phyloP scores from a whole-genome alignment of 2,113 vertebrate genomes.

The Takifugu bimaculatus region DNA sequence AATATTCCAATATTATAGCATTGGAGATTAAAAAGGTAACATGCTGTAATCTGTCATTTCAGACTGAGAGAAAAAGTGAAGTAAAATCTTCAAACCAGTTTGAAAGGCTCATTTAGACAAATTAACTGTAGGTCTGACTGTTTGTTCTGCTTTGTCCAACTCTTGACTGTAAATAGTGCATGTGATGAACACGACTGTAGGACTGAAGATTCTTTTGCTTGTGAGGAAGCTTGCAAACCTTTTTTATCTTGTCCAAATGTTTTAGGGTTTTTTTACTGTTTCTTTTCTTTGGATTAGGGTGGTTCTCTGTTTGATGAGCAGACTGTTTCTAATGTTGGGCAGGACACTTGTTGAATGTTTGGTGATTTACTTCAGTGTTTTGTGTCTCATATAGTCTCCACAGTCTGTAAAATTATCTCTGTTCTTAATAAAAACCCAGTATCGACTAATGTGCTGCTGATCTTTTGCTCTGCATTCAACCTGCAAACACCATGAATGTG shows the following conservation, averaged over 20 bases:
- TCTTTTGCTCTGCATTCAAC: too few relatives aligned
- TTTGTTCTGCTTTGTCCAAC: slow-evolving; percentile 29
- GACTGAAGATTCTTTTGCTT: slow-evolving; percentile 20
- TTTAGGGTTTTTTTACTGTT: slow-evolving; percentile 64
- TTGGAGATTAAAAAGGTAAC: too few relatives aligned
- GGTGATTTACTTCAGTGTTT: background rate
- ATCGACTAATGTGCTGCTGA: too few relatives aligned
- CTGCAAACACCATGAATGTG: too few relatives aligned
- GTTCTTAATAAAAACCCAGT: slow-evolving; percentile 13
- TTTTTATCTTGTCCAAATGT: slow-evolving; percentile 55
- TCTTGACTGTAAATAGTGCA: slow-evolving; percentile 50
- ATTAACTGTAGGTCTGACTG: slow-evolving; percentile 15
- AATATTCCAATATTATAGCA: too few relatives aligned
- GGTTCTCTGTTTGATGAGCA: slow-evolving; percentile 1
- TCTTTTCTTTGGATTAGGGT: slow-evolving; percentile 45
- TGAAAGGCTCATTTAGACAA: background rate
- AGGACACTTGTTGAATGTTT: background rate
- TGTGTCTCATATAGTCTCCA: background rate
- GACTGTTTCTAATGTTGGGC: background rate
- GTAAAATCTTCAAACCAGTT: background rate
- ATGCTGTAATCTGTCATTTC: too few relatives aligned
- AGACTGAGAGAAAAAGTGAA: background rate
- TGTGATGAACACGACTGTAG: slow-evolving; percentile 40
- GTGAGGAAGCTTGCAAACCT: slow-evolving; percentile 33
- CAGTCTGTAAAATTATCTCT: slow-evolving; percentile 2